Conservation (phyloP, 2,888 invertebrate species). For the Elysia crispata region DNA sequence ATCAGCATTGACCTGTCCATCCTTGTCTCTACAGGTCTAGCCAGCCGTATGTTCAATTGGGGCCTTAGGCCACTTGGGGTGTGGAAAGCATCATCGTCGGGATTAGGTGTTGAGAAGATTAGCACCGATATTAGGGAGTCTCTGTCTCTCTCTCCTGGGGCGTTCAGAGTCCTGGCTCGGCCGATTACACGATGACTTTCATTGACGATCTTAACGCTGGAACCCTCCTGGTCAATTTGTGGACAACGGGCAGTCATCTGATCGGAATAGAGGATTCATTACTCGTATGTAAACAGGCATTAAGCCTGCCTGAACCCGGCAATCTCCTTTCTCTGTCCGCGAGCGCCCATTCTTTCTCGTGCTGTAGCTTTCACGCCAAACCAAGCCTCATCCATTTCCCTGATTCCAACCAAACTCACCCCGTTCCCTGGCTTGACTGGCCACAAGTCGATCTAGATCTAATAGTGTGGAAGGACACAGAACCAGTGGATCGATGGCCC, state of each 20-base stretch:
- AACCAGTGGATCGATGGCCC: too few species aligned
- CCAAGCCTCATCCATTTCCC: too few species aligned
- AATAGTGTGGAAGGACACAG: too few species aligned
- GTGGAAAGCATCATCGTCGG: neutral
- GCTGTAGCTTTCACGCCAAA: too few species aligned
- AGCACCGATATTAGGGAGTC: conserved; percentile 11
- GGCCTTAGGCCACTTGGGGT: too few species aligned
- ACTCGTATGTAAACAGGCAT: conserved; percentile 54
- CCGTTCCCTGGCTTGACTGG: too few species aligned
- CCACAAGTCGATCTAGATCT: too few species aligned
- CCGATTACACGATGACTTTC: conserved; percentile 26
- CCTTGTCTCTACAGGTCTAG: too few species aligned
- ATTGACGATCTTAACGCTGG: neutral
- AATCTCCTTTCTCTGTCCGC: too few species aligned
- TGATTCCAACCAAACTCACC: too few species aligned
- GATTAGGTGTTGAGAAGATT: conserved; percentile 19
- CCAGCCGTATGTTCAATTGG: too few species aligned
- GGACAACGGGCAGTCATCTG: conserved; percentile 38
- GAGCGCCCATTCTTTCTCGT: neutral
- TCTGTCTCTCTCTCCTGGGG: neutral
- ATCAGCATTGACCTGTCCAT: too few species aligned
- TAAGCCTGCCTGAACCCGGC: conserved; percentile 11
- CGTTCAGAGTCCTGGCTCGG: conserved; percentile 18
- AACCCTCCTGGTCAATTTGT: conserved; percentile 43
- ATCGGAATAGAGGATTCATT: conserved; percentile 52